Conservation (phyloP, 2,113 vertebrate genomes). For the Serilophus lunatus region DNA sequence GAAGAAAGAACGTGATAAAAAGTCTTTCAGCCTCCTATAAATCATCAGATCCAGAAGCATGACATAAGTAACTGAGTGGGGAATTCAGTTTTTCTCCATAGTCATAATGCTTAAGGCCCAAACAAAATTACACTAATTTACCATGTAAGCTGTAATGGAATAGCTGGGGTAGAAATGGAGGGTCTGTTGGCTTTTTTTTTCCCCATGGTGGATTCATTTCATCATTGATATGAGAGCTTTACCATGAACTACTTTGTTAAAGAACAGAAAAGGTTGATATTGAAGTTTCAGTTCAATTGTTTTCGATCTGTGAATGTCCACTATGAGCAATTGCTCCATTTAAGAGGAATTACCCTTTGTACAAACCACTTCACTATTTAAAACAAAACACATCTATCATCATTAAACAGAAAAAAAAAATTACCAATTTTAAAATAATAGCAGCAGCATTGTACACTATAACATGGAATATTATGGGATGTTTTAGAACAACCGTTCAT, state of each 20-base stretch:
- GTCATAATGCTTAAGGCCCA: conserved; percentile 39
- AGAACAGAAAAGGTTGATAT: conserved; percentile 75
- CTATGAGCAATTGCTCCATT: conserved; percentile 81
- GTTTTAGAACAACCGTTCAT: background rate
- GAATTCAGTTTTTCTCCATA: conserved; percentile 49
- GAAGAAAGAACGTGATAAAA: conserved; percentile 64
- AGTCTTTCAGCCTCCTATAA: conserved; percentile 59
- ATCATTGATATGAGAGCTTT: background rate
- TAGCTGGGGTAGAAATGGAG: background rate
- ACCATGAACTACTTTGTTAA: conserved; percentile 69
- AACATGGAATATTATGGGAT: background rate
- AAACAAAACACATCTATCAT: conserved; percentile 83
- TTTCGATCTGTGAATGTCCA: conserved; percentile 79
- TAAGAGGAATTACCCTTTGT: conserved; percentile 80
- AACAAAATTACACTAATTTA: conserved; percentile 58
- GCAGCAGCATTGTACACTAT: conserved; percentile 30
- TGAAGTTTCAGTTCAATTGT: conserved; percentile 79
- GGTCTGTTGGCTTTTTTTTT: conserved; percentile 23
- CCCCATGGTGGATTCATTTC: conserved; percentile 5
- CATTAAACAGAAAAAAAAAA: conserved; percentile 71
- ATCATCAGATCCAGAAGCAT: conserved; percentile 50
- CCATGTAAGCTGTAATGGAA: conserved; percentile 18
- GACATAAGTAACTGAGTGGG: conserved; percentile 14
- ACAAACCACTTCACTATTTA: conserved; percentile 83
- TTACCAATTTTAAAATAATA: conserved; percentile 58